Evolutionary conservation across 2,113 vertebrate genomes (phyloP).

Genomic region (Sinosuthora webbiana): DNA sequence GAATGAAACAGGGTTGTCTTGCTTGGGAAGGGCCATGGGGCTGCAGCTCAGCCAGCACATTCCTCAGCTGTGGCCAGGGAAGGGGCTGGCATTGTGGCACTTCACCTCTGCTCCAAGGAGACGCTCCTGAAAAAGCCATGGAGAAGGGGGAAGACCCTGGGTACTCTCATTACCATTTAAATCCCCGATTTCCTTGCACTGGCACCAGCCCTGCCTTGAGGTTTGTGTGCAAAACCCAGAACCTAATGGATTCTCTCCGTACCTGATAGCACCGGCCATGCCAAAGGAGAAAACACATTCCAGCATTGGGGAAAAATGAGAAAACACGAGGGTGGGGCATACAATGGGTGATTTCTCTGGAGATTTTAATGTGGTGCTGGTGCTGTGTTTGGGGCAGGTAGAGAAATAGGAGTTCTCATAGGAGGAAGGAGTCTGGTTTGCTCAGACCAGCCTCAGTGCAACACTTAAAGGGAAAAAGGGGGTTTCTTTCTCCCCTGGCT

Average conservation of each 20-base stretch:
- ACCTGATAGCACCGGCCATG: rapidly evolving
- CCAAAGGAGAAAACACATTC: neutral
- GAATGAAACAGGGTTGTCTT: neutral
- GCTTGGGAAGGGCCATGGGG: neutral
- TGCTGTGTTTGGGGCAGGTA: neutral
- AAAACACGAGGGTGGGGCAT: neutral
- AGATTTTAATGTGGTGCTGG: neutral
- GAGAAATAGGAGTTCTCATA: neutral
- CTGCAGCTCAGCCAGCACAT: neutral
- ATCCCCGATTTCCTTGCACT: neutral
- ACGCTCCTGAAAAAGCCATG: neutral
- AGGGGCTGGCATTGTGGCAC: neutral
- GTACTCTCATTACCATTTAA: neutral
- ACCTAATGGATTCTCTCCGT: neutral
- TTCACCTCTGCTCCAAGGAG: neutral
- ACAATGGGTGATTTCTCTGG: neutral
- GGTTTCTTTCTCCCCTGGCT: neutral
- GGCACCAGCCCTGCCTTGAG: neutral
- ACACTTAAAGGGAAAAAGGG: neutral
- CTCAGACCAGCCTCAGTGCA: neutral
- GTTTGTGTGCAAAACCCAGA: neutral
- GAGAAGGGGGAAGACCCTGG: neutral
- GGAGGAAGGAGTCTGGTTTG: neutral
- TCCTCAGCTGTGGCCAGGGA: neutral
- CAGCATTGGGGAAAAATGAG: neutral